These are phyloP conservation scores for Philopedon plagiatum DNA, from an alignment of 2,888 invertebrate species.

Conservation along the genomic window DNA sequence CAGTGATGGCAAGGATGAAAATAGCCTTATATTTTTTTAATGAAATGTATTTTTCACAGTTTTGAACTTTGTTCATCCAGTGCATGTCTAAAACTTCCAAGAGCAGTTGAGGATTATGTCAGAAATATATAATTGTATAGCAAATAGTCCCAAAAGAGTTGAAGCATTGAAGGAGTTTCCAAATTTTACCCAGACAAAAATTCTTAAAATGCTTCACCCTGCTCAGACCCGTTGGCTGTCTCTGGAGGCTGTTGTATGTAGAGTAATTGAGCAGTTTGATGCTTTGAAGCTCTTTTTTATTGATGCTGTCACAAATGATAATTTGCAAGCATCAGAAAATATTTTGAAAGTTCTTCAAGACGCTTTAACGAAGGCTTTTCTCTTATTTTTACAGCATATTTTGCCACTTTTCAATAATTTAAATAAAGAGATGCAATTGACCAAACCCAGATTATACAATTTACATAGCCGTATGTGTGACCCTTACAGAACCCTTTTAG, in stretches of 20 bases:
- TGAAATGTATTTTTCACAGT: background rate
- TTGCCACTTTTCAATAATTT: slow-evolving; percentile 12
- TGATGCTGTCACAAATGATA: background rate
- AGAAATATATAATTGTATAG: slow-evolving; percentile 2
- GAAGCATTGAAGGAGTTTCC: background rate
- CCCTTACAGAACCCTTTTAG: background rate
- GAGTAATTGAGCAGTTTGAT: background rate
- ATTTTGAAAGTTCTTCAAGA: background rate
- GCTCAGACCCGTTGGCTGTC: slow-evolving; percentile 2
- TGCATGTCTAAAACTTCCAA: background rate
- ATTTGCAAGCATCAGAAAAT: background rate
- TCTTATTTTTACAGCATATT: slow-evolving; percentile 5
- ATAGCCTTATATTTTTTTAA: background rate
- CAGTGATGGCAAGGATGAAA: background rate
- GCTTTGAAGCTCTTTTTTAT: background rate
- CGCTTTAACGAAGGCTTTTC: background rate
- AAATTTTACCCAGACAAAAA: slow-evolving; percentile 6
- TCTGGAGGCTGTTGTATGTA: background rate
- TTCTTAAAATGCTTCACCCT: background rate
- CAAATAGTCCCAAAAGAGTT: background rate
- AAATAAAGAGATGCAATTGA: slow-evolving; percentile 17
- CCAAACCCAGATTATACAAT: background rate
- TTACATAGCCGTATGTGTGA: background rate
- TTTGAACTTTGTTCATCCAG: background rate
- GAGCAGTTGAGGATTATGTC: background rate